Evolutionary conservation across 2,113 vertebrate species (phyloP).

Genomic region (Oceanodroma tethys): DNA sequence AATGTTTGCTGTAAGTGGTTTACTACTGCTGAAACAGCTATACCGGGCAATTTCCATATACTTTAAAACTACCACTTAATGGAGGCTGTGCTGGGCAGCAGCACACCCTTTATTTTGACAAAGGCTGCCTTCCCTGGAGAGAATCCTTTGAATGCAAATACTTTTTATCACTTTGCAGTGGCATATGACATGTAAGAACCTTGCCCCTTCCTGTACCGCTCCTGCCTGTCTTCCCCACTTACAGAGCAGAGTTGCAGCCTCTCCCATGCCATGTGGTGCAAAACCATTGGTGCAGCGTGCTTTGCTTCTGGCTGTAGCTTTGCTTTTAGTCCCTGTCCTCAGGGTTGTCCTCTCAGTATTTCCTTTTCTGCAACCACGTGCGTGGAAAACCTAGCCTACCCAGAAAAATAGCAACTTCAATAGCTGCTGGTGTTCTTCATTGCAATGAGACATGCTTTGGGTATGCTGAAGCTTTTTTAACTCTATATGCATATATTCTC

Average conservation of each 20-base stretch:
- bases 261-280: background rate
- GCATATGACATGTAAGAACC: background rate
- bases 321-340: background rate
- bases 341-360: background rate
- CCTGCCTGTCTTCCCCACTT: background rate
- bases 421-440: background rate
- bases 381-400: background rate
- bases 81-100: background rate
- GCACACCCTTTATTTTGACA: background rate
- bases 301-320: background rate
- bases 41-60: too few relatives aligned
- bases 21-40: background rate
- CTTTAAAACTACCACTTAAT: rapidly evolving
- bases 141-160: background rate
- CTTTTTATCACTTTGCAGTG: background rate
- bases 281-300: background rate
- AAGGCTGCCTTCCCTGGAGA: background rate
- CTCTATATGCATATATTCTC: rapidly evolving
- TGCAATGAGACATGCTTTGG: background rate
- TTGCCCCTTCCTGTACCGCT: background rate
- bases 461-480: background rate
- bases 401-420: background rate
- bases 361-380: background rate
- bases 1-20: rapidly evolving
- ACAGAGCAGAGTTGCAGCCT: background rate